Conservation (phyloP, 2,888 invertebrate genomes). For the Scrobipalpa costella region DNA sequence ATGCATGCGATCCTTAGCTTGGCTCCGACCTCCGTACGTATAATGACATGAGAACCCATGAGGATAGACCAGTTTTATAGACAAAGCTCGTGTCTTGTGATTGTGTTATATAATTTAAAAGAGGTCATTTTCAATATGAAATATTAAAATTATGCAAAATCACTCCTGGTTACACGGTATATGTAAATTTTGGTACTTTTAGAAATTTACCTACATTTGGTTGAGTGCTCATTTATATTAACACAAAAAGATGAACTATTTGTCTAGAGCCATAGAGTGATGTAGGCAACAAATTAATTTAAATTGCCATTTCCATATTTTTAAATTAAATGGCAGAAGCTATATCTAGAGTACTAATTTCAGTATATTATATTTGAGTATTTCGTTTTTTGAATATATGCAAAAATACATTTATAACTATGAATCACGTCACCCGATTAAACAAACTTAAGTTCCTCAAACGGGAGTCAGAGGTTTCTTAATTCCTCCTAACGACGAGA, state of each 20-base stretch:
- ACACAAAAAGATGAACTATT: too few relatives aligned
- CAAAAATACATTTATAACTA: not conserved
- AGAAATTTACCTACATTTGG: too few relatives aligned
- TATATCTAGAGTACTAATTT: too few relatives aligned
- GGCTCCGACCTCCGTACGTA: constrained; percentile 52
- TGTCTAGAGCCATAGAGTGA: too few relatives aligned
- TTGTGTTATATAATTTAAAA: not conserved
- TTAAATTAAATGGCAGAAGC: not conserved
- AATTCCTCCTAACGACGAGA: constrained; percentile 74
- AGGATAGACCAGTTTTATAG: constrained; percentile 55
- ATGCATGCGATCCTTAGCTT: constrained; percentile 78
- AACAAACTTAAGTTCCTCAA: constrained; percentile 49
- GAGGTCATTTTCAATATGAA: not conserved
- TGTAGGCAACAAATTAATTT: too few relatives aligned
- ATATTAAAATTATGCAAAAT: too few relatives aligned
- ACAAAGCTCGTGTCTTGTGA: constrained; percentile 32
- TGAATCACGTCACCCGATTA: not conserved
- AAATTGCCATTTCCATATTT: not conserved
- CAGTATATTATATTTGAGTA: too few relatives aligned
- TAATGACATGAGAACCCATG: constrained; percentile 67
- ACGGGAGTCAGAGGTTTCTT: constrained; percentile 62
- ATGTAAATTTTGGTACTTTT: too few relatives aligned
- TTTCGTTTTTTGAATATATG: too few relatives aligned
- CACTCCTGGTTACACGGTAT: too few relatives aligned
- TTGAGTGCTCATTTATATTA: too few relatives aligned